These are phyloP conservation scores for Salmo trutta DNA, from an alignment of 2,797 vertebrate genomes.

Conservation along the genomic window DNA sequence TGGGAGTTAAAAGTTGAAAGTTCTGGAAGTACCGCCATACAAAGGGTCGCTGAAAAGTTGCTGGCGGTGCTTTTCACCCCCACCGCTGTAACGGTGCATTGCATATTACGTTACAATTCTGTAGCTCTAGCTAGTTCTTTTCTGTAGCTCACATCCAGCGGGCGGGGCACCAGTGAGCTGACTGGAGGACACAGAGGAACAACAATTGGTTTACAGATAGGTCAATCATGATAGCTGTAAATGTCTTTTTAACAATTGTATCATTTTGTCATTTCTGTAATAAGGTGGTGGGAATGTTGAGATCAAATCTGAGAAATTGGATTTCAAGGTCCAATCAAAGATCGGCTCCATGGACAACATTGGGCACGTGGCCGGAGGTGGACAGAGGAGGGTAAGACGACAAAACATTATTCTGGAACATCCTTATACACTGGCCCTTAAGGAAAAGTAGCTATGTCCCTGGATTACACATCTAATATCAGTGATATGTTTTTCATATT, in stretches of 20 bases:
- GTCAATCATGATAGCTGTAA: not conserved
- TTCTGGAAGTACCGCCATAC: too few relatives aligned
- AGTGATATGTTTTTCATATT: not conserved
- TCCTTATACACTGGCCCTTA: not conserved
- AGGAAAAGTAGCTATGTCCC: not conserved
- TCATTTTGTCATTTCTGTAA: constrained; percentile 7
- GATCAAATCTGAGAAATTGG: constrained; percentile 95
- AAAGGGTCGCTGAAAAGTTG: too few relatives aligned
- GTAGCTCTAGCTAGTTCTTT: too few relatives aligned
- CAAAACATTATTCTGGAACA: not conserved
- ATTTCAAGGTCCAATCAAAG: constrained; percentile 95
- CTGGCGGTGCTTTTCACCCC: too few relatives aligned
- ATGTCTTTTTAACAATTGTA: not conserved
- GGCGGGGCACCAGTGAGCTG: not conserved
- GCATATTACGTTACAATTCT: too few relatives aligned
- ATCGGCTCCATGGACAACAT: constrained; percentile 93
- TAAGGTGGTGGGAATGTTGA: constrained; percentile 93
- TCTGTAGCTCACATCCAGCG: not conserved
- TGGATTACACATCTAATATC: not conserved
- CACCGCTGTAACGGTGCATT: too few relatives aligned
- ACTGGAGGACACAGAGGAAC: not conserved
- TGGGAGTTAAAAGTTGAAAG: too few relatives aligned
- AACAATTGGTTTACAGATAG: not conserved
- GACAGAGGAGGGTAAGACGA: constrained; percentile 83
- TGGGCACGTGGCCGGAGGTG: constrained; percentile 90